phyloP scores from a whole-genome alignment of 2,888 invertebrate species.

The Electrophaes corylata region DNA sequence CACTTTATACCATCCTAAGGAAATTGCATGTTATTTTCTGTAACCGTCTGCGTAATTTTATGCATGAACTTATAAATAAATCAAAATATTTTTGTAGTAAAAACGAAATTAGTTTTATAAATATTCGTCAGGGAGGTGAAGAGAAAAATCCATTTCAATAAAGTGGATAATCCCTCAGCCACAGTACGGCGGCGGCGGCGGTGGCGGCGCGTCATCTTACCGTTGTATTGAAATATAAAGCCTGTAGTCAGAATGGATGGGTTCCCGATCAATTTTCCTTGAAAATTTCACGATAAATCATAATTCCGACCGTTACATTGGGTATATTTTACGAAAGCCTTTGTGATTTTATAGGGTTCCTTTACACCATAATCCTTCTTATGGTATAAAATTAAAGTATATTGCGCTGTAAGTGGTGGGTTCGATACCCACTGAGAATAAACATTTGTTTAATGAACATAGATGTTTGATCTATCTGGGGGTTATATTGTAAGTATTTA shows the following conservation, averaged over 20 bases:
- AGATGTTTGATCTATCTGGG: no score
- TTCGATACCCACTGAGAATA: no score
- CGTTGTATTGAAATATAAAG: slow-evolving; percentile 53
- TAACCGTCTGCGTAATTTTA: slow-evolving; percentile 23
- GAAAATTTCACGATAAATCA: slow-evolving; percentile 28
- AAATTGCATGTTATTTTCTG: slow-evolving; percentile 27
- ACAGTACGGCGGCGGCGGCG: slow-evolving; percentile 51
- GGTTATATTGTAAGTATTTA: no score
- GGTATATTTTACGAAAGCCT: slow-evolving; percentile 7
- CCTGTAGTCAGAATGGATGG: slow-evolving; percentile 32
- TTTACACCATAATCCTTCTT: no score
- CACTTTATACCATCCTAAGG: slow-evolving; percentile 20
- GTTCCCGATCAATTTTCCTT: slow-evolving; percentile 30
- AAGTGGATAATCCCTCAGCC: slow-evolving; percentile 69
- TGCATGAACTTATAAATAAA: slow-evolving; percentile 32
- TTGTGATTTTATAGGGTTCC: slow-evolving; percentile 1
- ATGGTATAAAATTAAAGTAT: not conserved
- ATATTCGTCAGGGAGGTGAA: slow-evolving; percentile 44
- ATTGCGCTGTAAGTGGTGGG: no score
- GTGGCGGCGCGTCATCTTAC: slow-evolving; percentile 46
- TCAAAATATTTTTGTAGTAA: slow-evolving; percentile 36
- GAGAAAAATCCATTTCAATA: slow-evolving; percentile 60
- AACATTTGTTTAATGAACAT: no score
- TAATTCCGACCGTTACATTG: slow-evolving; percentile 9
- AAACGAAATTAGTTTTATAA: slow-evolving; percentile 49